Conservation (phyloP, 2,113 vertebrate genomes). For the Dendropsophus ebraccatus region DNA sequence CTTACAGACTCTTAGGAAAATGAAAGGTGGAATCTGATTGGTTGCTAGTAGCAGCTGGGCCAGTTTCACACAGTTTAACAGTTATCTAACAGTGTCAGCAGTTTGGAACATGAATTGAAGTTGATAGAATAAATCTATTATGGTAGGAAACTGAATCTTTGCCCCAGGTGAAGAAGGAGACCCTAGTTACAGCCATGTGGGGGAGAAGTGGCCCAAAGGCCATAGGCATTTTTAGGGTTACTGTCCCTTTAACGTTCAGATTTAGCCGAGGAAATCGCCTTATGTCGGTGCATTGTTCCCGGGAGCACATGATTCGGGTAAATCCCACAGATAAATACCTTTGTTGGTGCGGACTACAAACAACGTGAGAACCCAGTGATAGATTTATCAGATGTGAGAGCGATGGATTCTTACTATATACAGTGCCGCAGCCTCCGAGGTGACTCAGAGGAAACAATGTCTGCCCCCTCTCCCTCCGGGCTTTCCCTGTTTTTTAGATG, state of each 20-base stretch:
- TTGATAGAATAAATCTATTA: no score
- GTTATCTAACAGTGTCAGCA: no score
- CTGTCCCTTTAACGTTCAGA: background rate
- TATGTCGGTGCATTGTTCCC: background rate
- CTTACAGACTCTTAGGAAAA: no score
- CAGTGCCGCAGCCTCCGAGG: background rate
- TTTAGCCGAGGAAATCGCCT: background rate
- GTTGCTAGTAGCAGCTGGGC: no score
- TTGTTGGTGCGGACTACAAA: background rate
- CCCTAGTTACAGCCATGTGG: no score
- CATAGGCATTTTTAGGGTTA: background rate
- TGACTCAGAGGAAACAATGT: constrained; percentile 49
- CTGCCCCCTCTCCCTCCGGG: constrained; percentile 11
- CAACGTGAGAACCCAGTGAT: constrained; percentile 14
- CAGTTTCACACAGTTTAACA: no score
- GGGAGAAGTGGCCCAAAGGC: no score
- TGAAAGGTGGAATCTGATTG: no score
- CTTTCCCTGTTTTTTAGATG: constrained; percentile 39
- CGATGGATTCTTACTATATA: background rate
- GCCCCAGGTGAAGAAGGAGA: no score
- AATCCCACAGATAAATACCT: background rate
- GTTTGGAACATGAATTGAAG: no score
- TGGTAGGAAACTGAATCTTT: no score
- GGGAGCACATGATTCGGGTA: background rate
- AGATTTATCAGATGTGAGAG: constrained; percentile 36